Percentiles rank a stretch among this genome's conserved stretches.
These are phyloP conservation scores for Hemithea aestivaria DNA, from an alignment of 2,888 invertebrate species.

Conservation along the genomic window DNA sequence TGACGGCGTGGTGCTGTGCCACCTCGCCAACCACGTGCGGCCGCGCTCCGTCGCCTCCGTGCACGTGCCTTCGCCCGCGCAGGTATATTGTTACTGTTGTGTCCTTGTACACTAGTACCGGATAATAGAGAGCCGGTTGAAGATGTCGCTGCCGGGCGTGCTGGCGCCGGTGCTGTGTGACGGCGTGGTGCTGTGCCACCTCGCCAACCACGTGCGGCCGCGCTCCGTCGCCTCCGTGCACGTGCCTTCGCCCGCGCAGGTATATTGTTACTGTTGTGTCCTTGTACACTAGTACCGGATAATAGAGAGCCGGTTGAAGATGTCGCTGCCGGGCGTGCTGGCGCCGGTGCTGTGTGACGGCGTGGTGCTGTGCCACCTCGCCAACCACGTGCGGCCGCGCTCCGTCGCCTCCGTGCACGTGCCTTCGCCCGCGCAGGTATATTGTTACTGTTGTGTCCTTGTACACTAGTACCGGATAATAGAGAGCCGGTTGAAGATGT, in stretches of 20 bases:
- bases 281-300: too few relatives aligned
- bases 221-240: constrained; percentile 95
- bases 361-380: constrained; percentile 95
- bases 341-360: constrained; percentile 93
- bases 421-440: constrained; percentile 94
- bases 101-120: too few relatives aligned
- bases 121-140: constrained; percentile 94
- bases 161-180: constrained; percentile 91
- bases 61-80: constrained; percentile 95
- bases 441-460: too few relatives aligned
- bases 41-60: constrained; percentile 95
- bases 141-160: constrained; percentile 93
- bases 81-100: too few relatives aligned
- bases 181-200: constrained; percentile 95
- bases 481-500: too few relatives aligned
- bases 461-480: too few relatives aligned
- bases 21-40: constrained; percentile 94
- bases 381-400: constrained; percentile 93
- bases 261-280: too few relatives aligned
- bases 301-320: too few relatives aligned
- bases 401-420: constrained; percentile 97
- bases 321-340: too few relatives aligned
- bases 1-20: constrained; percentile 96
- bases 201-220: constrained; percentile 95
- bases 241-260: constrained; percentile 95